Evolutionary conservation across 1,140 invertebrate genomes (phyloP), one percentile per base, ranked within the genome.

Genomic region (Drosophila pachea): DNA sequence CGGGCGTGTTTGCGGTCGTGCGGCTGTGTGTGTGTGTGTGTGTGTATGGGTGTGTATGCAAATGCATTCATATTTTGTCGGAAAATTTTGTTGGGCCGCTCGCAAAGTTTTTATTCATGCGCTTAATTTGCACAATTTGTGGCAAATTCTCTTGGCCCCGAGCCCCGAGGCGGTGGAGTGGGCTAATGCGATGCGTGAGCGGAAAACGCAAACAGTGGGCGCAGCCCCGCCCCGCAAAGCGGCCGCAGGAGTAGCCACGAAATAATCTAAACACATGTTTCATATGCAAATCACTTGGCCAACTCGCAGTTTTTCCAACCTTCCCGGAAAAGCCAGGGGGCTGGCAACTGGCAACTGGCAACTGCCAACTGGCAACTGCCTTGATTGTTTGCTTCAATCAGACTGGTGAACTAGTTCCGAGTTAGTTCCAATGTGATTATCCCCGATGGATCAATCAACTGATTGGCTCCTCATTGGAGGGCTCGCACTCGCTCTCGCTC

Each of bases 71-170:
- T 60, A 59, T 52, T 66, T 45, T 58, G 32, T 36, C 16, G 53
- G 38, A 29, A 53, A 48, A 38, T 49, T 53, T 55, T 40, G 45
- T 55, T 35, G 45, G 22, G 49, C 49, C 32, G 22, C 22, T 22
- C 22, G 22, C 22, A 22, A 22, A 22, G 7, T 68, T 73, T 72
- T 59, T 59, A 29, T 74, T 68, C 45, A 40, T 40, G 29, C 31
- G 68, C 60, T 65, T 74, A 74, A 82, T 82, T 77, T 73, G 49
- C 59, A 47, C 36, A 73, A 63, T 76, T 79, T 56, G 52, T 40
- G 61, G 43, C 49, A 68, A 79, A 79, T 36, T 61, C 22, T 22
- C 61, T 67, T n/a, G 11, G 32, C 8, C 5, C 12, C 31, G 22
- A 48, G 38, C 29, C 40, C 50, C 32, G 7, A 3, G 40, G 12